These are phyloP conservation scores for Stegastes partitus DNA, from an alignment of 2,113 vertebrate species.

Conservation along the genomic window DNA sequence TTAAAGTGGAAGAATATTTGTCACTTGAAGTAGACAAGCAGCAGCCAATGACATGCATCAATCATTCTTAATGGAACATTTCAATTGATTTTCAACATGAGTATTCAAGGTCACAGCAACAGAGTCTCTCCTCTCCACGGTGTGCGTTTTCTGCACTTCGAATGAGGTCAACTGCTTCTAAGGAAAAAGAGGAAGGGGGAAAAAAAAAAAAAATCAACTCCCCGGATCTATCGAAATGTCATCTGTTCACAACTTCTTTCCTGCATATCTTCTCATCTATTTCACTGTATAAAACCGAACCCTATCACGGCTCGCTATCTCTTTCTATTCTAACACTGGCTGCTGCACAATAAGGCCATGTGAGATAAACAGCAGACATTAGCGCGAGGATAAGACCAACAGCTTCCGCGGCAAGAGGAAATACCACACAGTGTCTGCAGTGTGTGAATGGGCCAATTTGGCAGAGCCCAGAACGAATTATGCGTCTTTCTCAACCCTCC, in stretches of 20 bases:
- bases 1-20: slow-evolving; percentile 70
- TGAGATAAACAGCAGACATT: slow-evolving; percentile 63
- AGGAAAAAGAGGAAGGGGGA: slow-evolving; percentile 8
- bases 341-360: slow-evolving; percentile 47
- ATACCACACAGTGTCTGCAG: slow-evolving; percentile 41
- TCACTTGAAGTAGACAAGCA: slow-evolving; percentile 61
- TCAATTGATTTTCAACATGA: slow-evolving; percentile 76
- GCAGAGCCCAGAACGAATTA: slow-evolving; percentile 63
- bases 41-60: slow-evolving; percentile 76
- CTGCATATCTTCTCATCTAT: slow-evolving; percentile 65
- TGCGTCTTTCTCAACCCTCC: slow-evolving; percentile 52
- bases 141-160: slow-evolving; percentile 33
- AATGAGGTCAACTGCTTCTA: slow-evolving; percentile 62
- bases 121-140: slow-evolving; percentile 1
- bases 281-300: slow-evolving; percentile 50
- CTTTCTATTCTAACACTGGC: slow-evolving; percentile 55
- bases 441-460: slow-evolving; percentile 67
- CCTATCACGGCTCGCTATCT: slow-evolving; percentile 65
- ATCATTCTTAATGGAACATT: slow-evolving; percentile 81
- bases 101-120: slow-evolving; percentile 77
- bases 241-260: slow-evolving; percentile 38
- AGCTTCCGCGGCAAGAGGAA: slow-evolving; percentile 65
- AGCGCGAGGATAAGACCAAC: slow-evolving; percentile 52
- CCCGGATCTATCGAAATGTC: slow-evolving; percentile 31
- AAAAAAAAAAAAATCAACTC: slow-evolving; percentile 31